Evolutionary conservation across 2,113 vertebrate genomes (phyloP), one percentile per base, ranked within the genome.

Genomic region (Leuciscus idus): DNA sequence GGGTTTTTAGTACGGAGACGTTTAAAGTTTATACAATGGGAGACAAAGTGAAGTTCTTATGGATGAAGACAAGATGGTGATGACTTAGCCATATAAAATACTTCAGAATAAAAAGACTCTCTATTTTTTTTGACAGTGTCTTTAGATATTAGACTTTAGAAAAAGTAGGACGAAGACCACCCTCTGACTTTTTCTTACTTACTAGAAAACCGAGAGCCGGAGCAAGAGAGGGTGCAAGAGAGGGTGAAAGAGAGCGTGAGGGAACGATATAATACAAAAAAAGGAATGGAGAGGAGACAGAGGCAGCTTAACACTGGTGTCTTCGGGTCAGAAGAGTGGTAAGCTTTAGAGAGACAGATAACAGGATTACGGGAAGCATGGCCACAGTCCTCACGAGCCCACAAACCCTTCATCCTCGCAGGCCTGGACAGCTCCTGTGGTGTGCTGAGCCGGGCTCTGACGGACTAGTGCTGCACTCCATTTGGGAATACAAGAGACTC

Each of bases 331-430:
- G 92, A 86, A 87, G 91, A 92, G 92, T 93, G 94, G 91, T 90
- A 92, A 92, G 94, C 94, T 95, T 95, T 93, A 94, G 94, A 90
- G 92, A 88, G 90, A 92, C 88, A 93, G 94, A 95, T 96, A 96
- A 95, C 94, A 87, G 95, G 95, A 95, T 95, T 96, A 96, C 89
- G 72, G 93, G 92, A 93, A 93, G 93, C 92, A 92, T 80, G 88
- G 93, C 90, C 89, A 91, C 88, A 91, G 90, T 92, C 93, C 92
- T 91, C 86, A 86, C 89, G 90, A 91, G 89, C 90, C 86, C 88
- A 89, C 86, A 62, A 68, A 78, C 70, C 66, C 90, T 87, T 92
- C 89, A 87, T 89, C 89, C 88, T 89, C 89, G 78, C 26, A 36
- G 90, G 88, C 90, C 86, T 86, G 89, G 91, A 91, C 74, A 61